Percentiles rank a stretch among this genome's conserved stretches.
These are phyloP conservation scores for Linyphia triangularis DNA, from an alignment of 2,888 invertebrate species.

Conservation along the genomic window DNA sequence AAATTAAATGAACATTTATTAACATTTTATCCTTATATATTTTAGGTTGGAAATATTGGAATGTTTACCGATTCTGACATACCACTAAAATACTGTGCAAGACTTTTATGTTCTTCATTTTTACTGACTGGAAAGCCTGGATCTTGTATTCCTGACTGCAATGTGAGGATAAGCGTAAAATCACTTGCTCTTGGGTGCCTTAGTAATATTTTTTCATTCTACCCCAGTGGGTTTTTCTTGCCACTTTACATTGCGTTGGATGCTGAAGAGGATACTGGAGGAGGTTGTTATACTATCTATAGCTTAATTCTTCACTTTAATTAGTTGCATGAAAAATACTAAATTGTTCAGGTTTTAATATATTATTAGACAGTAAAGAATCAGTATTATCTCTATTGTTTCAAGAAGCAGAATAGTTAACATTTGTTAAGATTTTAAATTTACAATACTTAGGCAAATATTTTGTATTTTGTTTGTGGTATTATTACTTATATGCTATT, in stretches of 20 bases:
- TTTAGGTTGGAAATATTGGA: slow-evolving; percentile 85
- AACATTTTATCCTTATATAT: no score
- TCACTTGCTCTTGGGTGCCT: slow-evolving; percentile 90
- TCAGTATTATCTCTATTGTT: not conserved
- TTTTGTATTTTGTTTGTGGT: no score
- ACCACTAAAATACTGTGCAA: slow-evolving; percentile 86
- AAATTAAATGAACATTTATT: no score
- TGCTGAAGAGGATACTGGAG: slow-evolving; percentile 55
- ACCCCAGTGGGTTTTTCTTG: slow-evolving; percentile 87
- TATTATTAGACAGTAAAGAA: no score
- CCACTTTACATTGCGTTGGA: slow-evolving; percentile 80
- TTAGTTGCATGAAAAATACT: no score
- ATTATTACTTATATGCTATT: no score
- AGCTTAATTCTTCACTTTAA: not conserved
- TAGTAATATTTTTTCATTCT: slow-evolving; percentile 86
- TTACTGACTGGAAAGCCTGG: slow-evolving; percentile 84
- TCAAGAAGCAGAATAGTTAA: not conserved
- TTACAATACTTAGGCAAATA: not conserved
- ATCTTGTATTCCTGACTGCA: slow-evolving; percentile 86
- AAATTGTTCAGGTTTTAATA: no score
- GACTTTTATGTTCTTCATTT: slow-evolving; percentile 87
- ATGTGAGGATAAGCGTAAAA: slow-evolving; percentile 93
- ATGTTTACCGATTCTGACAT: slow-evolving; percentile 84
- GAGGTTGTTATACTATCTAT: not conserved
- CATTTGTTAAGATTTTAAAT: not conserved